These are phyloP conservation scores for Agriopis marginaria DNA, from an alignment of 2,888 invertebrate genomes.

Conservation along the genomic window DNA sequence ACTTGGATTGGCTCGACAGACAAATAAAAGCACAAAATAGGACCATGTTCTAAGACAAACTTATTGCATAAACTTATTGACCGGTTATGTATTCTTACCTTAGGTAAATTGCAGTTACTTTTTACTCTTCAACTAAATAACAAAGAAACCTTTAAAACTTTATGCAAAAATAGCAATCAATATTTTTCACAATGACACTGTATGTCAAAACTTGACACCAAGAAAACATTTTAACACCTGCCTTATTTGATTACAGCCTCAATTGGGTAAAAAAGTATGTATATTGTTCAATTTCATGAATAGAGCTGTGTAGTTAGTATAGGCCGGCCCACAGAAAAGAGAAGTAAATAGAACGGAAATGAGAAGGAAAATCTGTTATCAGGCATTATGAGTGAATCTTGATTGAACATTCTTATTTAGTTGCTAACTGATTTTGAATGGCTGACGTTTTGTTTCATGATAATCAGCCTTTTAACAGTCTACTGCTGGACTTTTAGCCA, in stretches of 20 bases:
- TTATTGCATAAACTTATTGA: neutral
- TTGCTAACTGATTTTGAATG: too few species aligned
- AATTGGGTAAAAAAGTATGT: neutral
- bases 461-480: too few species aligned
- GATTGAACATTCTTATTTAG: too few species aligned
- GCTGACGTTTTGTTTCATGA: too few species aligned
- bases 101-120: neutral
- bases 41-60: neutral
- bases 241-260: constrained; percentile 8
- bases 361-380: too few species aligned
- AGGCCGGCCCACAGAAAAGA: too few species aligned
- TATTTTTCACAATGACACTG: constrained; percentile 25
- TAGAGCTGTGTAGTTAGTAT: neutral
- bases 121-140: constrained; percentile 8
- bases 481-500: too few species aligned
- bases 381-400: too few species aligned
- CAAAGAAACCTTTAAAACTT: neutral
- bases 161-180: constrained; percentile 14
- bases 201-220: constrained; percentile 16
- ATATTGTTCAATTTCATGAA: neutral
- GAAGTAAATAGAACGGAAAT: too few species aligned
- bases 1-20: too few species aligned
- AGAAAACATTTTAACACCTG: constrained; percentile 11
- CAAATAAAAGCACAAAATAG: neutral
- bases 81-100: constrained; percentile 1